Evolutionary conservation across 2,797 vertebrate species (phyloP).

Genomic region (Manis crassicaudata): DNA sequence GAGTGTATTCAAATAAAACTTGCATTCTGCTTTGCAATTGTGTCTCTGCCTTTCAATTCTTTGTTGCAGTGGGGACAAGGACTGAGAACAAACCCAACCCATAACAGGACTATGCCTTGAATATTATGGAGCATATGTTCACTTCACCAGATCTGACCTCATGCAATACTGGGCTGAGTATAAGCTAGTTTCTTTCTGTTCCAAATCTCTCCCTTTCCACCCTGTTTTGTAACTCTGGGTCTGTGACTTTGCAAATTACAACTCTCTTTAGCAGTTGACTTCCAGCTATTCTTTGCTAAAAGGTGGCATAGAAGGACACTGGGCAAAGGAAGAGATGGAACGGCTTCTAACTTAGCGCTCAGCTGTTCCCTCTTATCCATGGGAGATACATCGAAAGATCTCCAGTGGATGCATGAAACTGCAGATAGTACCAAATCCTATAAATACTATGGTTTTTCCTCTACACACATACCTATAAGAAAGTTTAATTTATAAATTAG

Average conservation of each 20-base stretch:
- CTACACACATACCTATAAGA: neutral
- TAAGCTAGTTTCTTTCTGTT: neutral
- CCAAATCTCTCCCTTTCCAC: neutral
- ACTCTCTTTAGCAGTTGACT: neutral
- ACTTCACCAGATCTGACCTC: neutral
- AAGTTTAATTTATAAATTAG: neutral
- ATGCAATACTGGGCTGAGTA: neutral
- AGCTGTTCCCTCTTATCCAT: too few relatives aligned
- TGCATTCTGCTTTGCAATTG: too few relatives aligned
- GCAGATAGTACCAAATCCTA: neutral
- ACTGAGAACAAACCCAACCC: too few relatives aligned
- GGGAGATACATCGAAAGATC: neutral
- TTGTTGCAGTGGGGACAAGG: too few relatives aligned
- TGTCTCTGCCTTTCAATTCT: too few relatives aligned
- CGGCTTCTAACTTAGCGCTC: too few relatives aligned
- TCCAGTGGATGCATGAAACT: neutral
- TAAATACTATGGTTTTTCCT: neutral
- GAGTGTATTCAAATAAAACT: too few relatives aligned
- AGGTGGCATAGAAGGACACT: fast-evolving
- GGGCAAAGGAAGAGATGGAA: neutral
- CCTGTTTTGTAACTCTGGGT: neutral
- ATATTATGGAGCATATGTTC: neutral
- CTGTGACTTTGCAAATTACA: neutral
- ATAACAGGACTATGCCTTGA: neutral
- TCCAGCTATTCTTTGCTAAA: neutral